Evolutionary conservation across 2,888 invertebrate species (phyloP), one percentile per base, ranked within the genome.

Genomic region (Scrobipalpa atriplicella): DNA sequence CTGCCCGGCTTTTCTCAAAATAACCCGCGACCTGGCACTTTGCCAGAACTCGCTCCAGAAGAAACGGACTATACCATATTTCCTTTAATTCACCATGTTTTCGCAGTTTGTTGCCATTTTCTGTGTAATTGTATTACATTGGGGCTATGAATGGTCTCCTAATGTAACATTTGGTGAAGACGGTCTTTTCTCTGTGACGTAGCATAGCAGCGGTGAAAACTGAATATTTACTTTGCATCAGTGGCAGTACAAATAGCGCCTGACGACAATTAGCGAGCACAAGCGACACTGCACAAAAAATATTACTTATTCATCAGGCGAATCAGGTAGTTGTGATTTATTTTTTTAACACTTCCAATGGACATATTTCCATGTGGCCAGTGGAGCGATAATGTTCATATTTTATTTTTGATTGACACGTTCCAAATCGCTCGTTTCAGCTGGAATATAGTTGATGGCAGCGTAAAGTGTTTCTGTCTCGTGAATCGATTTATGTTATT

Each of bases 1-100:
- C 79, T 73, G 72, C 66, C 66, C 66, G 56, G 39, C 66, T 67
- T 56, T 73, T 68, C 83, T 79, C 78, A 78, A 86, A 87, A 84
- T 84, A 84, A 81, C 81, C 72, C 66, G 67, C 51, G 66, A 39
- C n/a, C 76, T 82, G 82, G 82, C 75, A 58, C 38, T 61, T 0
- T 63, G 82, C 79, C 78, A 82, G 64, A 68, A 67, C 64, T 61
- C 2, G 62, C 64, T 66, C 66, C 52, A 66, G 54, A 52, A 52
- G 19, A 38, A 52, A 54, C 21, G 39, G 6, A n/a, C 47, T 47
- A 10, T 43, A 68, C 68, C 68, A 71, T 73, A 71, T 73, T 73
- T 71, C 67, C 68, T 70, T 69, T 21, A 56, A 16, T 36, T 60
- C 18, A 18, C 39, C 51, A 51, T 47, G 47, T 47, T 65, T 47